phyloP scores from a whole-genome alignment of 1,140 invertebrate species.

The Euwallacea fornicatus region DNA sequence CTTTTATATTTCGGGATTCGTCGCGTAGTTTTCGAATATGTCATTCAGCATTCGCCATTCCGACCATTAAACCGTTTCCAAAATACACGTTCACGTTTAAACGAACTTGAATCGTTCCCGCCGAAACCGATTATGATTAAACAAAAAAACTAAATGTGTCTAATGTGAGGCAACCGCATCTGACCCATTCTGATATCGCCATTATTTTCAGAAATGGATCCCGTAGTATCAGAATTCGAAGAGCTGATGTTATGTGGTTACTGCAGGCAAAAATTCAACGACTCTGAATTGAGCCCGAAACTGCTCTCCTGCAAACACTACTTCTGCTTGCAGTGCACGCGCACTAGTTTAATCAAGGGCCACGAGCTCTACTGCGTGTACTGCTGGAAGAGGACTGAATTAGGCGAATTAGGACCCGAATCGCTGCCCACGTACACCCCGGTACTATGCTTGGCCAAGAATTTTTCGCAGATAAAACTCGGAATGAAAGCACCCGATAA shows the following conservation, averaged over 20 bases:
- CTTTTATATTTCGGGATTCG: too few species aligned
- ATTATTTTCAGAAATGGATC: conserved; percentile 55
- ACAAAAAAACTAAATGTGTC: too few species aligned
- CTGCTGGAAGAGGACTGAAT: conserved; percentile 68
- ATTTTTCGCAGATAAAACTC: conserved; percentile 61
- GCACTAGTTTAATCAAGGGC: conserved; percentile 64
- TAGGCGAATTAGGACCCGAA: conserved; percentile 64
- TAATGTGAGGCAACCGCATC: too few species aligned
- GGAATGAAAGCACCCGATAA: conserved; percentile 54
- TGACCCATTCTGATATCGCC: neutral
- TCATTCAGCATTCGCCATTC: too few species aligned
- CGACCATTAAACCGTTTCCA: too few species aligned
- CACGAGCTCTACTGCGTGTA: conserved; percentile 68
- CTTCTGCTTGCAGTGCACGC: conserved; percentile 73
- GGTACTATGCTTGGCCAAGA: conserved; percentile 64
- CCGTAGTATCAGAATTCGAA: conserved; percentile 60
- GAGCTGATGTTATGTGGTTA: conserved; percentile 43
- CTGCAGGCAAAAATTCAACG: conserved; percentile 51
- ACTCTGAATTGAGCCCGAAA: conserved; percentile 69
- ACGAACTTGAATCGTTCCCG: too few species aligned
- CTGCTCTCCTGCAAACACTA: conserved; percentile 74
- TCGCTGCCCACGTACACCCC: conserved; percentile 67
- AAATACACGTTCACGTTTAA: too few species aligned
- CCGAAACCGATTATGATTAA: too few species aligned
- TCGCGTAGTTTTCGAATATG: too few species aligned